phyloP scores from a whole-genome alignment of 2,888 invertebrate genomes.

The Caprella mutica region DNA sequence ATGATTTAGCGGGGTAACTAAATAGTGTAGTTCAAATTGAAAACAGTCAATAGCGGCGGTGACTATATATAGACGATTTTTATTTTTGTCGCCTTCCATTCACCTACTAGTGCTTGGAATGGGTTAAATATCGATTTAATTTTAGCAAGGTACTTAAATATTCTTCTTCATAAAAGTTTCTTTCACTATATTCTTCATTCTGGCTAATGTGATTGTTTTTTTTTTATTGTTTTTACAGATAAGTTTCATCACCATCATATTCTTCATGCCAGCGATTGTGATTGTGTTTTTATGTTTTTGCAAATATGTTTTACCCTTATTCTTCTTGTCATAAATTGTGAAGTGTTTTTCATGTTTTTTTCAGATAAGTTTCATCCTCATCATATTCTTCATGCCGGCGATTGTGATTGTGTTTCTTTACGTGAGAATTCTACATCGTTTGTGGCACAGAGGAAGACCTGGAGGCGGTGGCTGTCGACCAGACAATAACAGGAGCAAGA shows the following conservation, averaged over 20 bases:
- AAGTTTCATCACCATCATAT: conserved; percentile 75
- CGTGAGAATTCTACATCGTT: conserved; percentile 71
- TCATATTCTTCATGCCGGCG: conserved; percentile 78
- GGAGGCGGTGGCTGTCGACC: conserved; percentile 61
- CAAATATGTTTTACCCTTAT: too few relatives aligned
- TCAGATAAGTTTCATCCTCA: conserved; percentile 74
- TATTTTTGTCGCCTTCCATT: too few relatives aligned
- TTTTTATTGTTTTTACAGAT: conserved; percentile 46
- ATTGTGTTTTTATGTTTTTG: conserved; percentile 78
- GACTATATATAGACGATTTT: too few relatives aligned
- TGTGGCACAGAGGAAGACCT: conserved; percentile 63
- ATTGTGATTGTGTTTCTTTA: conserved; percentile 75
- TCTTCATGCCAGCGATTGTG: conserved; percentile 71
- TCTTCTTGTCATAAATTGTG: too few relatives aligned
- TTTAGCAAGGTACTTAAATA: not conserved
- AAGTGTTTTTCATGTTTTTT: not conserved
- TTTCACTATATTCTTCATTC: too few relatives aligned
- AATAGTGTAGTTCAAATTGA: too few relatives aligned
- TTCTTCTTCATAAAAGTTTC: too few relatives aligned
- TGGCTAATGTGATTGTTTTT: too few relatives aligned
- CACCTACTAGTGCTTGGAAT: too few relatives aligned
- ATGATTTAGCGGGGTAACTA: too few relatives aligned
- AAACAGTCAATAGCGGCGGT: too few relatives aligned
- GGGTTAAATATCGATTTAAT: not conserved
- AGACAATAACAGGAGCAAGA: conserved; percentile 69